Base-by-base conservation (phyloP, 1,140 invertebrate species). In the Antheraea pernyi region DNA sequence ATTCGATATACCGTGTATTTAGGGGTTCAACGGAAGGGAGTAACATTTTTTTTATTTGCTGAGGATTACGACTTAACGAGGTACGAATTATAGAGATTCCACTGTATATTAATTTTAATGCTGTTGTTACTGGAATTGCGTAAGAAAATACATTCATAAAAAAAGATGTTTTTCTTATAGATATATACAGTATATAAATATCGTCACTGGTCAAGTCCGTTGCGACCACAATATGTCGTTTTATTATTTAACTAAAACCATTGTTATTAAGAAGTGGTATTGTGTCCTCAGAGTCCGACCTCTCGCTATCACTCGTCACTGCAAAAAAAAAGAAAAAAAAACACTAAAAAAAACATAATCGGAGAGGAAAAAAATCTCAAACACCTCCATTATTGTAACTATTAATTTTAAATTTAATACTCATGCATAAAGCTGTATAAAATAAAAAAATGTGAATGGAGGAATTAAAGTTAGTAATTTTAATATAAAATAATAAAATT, bases 251-350 rank as follows among this genome's bases (percentile, higher is more conserved):
- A 73, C 74, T 81, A 72, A 86, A 80, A 75, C 73, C 81, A 67
- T 87, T 85, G 58, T 89, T 84, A 67, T 87, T 84, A n/a, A 89
- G 66, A 8, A 91, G 72, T 0, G 88, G 87, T 46, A 79, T 79
- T 0, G 75, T 59, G 60, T 91, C 88, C 67, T 91, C 88, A 0
- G 71, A 36, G 13, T 91, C 88, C 0, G 85, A 88, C 53, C 78
- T 83, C 37, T 89, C 87, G 67, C 84, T 87, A 68, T 88, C 87
- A 80, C 82, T 88, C 74, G 80, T 67, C 78, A 76, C 88, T 91
- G 85, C 10, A 86, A 85, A 73, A 73, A 61, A 83, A 86, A 76
- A 11, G 70, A 65, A 0, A n/a, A 10, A 30, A 59, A 22, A 60
- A 60, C n/a, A 59, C n/a, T 59, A 53, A 53, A 13, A 53, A 53